Conservation (phyloP, 1,140 invertebrate species). For the Cydia strobilella region DNA sequence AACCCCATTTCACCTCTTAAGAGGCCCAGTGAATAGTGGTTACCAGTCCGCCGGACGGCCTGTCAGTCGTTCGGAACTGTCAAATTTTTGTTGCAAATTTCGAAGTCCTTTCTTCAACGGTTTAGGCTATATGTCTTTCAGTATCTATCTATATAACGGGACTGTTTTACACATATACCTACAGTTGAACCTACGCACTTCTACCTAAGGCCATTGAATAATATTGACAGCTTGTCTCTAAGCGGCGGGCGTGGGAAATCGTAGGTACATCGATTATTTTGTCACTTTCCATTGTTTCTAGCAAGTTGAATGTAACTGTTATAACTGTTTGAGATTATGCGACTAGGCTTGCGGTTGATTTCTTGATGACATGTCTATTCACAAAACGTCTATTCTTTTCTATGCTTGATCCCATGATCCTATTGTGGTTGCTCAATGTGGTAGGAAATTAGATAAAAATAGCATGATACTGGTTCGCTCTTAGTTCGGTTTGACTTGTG, state of each 20-base stretch:
- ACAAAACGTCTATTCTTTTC: neutral
- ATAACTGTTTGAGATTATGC: neutral
- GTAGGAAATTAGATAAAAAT: too few species aligned
- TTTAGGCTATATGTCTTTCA: too few species aligned
- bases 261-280: neutral
- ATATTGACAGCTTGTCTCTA: neutral
- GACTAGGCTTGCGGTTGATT: neutral
- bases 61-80: too few species aligned
- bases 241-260: neutral
- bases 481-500: too few species aligned
- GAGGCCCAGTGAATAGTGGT: too few species aligned
- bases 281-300: slow-evolving; percentile 5
- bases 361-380: neutral
- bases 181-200: neutral
- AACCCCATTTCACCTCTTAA: too few species aligned
- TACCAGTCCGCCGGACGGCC: too few species aligned
- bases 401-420: neutral
- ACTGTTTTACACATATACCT: neutral
- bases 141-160: too few species aligned
- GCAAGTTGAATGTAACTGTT: neutral
- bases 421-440: too few species aligned
- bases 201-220: neutral
- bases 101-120: too few species aligned
- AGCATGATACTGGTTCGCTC: too few species aligned
- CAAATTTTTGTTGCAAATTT: too few species aligned